Conservation (phyloP, 2,113 vertebrate genomes). For the Chamaea fasciata region DNA sequence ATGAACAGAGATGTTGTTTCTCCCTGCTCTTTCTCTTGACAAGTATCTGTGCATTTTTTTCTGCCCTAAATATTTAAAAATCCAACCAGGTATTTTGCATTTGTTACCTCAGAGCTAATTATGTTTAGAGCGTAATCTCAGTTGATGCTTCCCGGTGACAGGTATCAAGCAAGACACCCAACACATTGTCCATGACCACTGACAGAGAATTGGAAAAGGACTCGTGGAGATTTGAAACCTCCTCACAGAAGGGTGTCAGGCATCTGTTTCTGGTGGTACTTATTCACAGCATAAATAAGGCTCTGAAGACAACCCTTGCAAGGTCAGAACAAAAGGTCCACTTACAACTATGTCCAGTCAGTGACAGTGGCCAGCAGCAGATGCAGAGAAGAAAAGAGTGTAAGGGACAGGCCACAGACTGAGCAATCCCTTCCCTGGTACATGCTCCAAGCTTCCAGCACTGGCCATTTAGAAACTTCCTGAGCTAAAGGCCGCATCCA, state of each 20-base stretch:
- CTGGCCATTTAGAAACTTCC: conserved; percentile 17
- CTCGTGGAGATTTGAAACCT: neutral
- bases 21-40: neutral
- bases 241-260: neutral
- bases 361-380: neutral
- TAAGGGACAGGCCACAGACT: neutral
- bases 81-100: neutral
- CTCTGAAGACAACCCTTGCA: neutral
- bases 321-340: neutral
- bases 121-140: neutral
- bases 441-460: neutral
- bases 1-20: neutral
- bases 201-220: neutral
- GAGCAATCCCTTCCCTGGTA: neutral
- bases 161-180: neutral
- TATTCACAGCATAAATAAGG: neutral
- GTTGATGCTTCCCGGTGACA: neutral
- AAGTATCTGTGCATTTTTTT: neutral
- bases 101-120: neutral
- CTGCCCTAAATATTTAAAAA: neutral
- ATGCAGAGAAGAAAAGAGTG: neutral
- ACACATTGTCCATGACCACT: neutral
- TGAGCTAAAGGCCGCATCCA: neutral
- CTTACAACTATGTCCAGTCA: neutral
- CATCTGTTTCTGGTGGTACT: neutral